Percentiles rank a stretch among this genome's conserved stretches.
Conservation (phyloP, 1,140 invertebrate genomes). For the Aphaenogaster rudis region DNA sequence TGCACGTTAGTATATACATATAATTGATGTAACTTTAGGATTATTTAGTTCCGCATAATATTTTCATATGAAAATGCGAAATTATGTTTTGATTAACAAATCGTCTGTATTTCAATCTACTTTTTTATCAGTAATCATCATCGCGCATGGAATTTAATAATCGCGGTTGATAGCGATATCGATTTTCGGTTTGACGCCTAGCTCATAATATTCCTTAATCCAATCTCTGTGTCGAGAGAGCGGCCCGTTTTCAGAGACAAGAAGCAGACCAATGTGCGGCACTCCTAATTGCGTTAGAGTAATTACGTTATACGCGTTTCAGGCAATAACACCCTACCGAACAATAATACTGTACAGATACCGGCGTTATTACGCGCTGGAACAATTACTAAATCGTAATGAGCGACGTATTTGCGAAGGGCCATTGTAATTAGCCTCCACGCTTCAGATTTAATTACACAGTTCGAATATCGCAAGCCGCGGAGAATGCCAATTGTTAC, state of each 20-base stretch:
- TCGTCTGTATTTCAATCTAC: background rate
- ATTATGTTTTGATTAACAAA: background rate
- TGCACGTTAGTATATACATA: background rate
- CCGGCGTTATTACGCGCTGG: slow-evolving; percentile 53
- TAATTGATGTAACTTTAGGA: background rate
- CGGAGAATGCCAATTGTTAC: slow-evolving; percentile 37
- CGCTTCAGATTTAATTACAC: slow-evolving; percentile 56
- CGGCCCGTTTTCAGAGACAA: slow-evolving; percentile 71
- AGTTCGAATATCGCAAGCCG: slow-evolving; percentile 20
- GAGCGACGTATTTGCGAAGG: slow-evolving; percentile 58
- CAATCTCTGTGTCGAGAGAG: slow-evolving; percentile 64
- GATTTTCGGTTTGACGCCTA: slow-evolving; percentile 47
- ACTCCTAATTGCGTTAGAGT: slow-evolving; percentile 77
- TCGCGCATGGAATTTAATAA: background rate
- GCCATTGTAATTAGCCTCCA: slow-evolving; percentile 55
- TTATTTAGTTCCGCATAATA: background rate
- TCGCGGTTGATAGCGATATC: background rate
- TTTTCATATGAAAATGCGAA: background rate
- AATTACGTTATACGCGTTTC: slow-evolving; percentile 72
- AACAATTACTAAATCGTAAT: slow-evolving; percentile 65
- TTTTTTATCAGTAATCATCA: slow-evolving; percentile 4
- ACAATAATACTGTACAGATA: slow-evolving; percentile 69
- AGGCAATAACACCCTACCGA: slow-evolving; percentile 63
- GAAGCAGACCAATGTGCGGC: slow-evolving; percentile 72
- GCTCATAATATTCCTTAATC: slow-evolving; percentile 57